phyloP scores from a whole-genome alignment of 2,797 vertebrate species.

The Acestrorhynchus altus region DNA sequence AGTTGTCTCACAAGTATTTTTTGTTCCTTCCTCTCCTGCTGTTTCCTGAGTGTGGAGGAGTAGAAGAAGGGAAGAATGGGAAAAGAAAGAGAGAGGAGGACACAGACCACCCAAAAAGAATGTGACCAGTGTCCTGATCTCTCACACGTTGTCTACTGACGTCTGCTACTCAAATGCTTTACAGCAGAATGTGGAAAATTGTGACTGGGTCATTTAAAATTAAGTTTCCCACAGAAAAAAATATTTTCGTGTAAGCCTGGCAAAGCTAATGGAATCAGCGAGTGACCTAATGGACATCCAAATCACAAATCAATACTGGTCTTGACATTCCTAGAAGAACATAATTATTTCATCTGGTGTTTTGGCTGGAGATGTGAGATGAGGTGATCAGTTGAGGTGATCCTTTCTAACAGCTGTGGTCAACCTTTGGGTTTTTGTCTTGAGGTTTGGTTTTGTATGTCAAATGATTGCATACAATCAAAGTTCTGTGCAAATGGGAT shows the following conservation, averaged over 20 bases:
- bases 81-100: constrained; percentile 35
- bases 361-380: not conserved
- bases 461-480: too few relatives aligned
- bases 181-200: constrained; percentile 15
- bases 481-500: too few relatives aligned
- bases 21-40: constrained; percentile 67
- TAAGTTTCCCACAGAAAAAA: constrained; percentile 33
- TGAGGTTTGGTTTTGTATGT: too few relatives aligned
- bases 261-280: not conserved
- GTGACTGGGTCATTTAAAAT: constrained; percentile 29
- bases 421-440: too few relatives aligned
- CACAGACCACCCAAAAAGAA: constrained; percentile 70
- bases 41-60: constrained; percentile 66
- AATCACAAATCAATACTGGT: not conserved
- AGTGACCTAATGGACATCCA: not conserved
- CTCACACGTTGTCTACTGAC: not conserved
- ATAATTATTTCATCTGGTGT: not conserved
- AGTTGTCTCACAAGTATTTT: constrained; percentile 58
- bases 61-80: constrained; percentile 9
- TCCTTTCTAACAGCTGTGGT: too few relatives aligned
- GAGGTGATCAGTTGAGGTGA: too few relatives aligned
- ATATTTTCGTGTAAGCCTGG: not conserved
- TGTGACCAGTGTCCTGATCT: constrained; percentile 52
- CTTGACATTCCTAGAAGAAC: constrained; percentile 7
- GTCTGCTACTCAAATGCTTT: constrained; percentile 16